Conservation (phyloP, 2,797 vertebrate species). For the Diplodus sargus region DNA sequence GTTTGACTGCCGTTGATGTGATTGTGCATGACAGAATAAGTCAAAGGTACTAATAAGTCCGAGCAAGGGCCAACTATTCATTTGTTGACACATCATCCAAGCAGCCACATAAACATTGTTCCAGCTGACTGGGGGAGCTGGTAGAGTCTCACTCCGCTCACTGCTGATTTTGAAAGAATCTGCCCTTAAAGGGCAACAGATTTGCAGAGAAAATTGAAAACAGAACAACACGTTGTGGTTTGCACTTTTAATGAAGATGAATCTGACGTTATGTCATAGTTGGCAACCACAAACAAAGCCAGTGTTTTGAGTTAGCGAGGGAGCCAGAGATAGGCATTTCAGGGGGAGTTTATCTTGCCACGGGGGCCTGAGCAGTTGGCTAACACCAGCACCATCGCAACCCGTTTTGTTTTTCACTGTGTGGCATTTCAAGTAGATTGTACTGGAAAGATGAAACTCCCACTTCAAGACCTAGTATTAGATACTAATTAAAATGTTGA, state of each 20-base stretch:
- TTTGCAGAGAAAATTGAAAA: slow-evolving; percentile 55
- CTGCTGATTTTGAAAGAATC: slow-evolving; percentile 52
- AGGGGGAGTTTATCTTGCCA: slow-evolving; percentile 63
- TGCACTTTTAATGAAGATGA: slow-evolving; percentile 64
- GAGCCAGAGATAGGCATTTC: slow-evolving; percentile 65
- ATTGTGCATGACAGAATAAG: background rate
- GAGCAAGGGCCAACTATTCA: slow-evolving; percentile 33
- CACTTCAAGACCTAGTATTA: slow-evolving; percentile 18
- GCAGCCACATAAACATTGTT: slow-evolving; percentile 37
- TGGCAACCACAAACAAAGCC: slow-evolving; percentile 65
- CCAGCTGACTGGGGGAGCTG: slow-evolving; percentile 17
- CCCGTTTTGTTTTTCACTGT: slow-evolving; percentile 39
- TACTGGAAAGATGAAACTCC: slow-evolving; percentile 50
- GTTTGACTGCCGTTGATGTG: background rate
- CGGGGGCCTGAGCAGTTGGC: slow-evolving; percentile 48
- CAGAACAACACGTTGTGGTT: slow-evolving; percentile 59
- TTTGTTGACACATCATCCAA: slow-evolving; percentile 26
- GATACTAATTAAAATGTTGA: slow-evolving; percentile 54
- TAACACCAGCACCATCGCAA: slow-evolving; percentile 35
- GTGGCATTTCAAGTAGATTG: slow-evolving; percentile 31
- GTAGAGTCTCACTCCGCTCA: slow-evolving; percentile 23
- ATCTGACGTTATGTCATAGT: slow-evolving; percentile 67
- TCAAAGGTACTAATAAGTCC: slow-evolving; percentile 15
- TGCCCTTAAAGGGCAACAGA: slow-evolving; percentile 41
- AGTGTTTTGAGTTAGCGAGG: slow-evolving; percentile 69